phyloP scores from a whole-genome alignment of 1,140 invertebrate species.

The Zaprionus ornatus region DNA sequence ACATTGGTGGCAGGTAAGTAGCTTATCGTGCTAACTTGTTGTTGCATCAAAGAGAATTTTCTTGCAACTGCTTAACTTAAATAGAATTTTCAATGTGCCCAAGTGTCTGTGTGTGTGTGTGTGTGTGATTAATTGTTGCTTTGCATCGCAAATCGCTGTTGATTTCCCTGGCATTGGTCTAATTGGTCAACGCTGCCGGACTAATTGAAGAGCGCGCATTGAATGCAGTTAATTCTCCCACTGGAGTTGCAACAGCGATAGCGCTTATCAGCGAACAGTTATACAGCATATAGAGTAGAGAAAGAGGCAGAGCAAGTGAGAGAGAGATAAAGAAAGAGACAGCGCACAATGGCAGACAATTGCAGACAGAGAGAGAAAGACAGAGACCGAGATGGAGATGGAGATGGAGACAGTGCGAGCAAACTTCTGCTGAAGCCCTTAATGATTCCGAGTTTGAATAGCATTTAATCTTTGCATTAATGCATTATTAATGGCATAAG shows the following conservation, averaged over 20 bases:
- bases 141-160: not conserved
- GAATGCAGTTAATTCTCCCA: not conserved
- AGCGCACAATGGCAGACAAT: no score
- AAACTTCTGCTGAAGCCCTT: not conserved
- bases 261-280: not conserved
- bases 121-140: not conserved
- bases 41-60: conserved; percentile 4
- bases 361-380: not conserved
- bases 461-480: not conserved
- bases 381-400: not conserved
- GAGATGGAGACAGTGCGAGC: not conserved
- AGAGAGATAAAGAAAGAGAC: not conserved
- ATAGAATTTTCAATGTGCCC: not conserved
- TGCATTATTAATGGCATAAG: not conserved
- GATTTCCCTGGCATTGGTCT: not conserved
- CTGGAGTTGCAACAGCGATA: not conserved
- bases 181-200: not conserved
- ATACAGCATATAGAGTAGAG: not conserved
- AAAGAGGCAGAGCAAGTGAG: not conserved
- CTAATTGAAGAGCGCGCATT: not conserved
- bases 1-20: not conserved
- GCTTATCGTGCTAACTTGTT: not conserved
- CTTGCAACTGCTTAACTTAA: not conserved
- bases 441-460: not conserved
- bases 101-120: not conserved